A percentile compares a stretch with the other conserved stretches of the same genome.
Conservation (phyloP, 2,797 vertebrate genomes). For the Pogonophryne albipinna region DNA sequence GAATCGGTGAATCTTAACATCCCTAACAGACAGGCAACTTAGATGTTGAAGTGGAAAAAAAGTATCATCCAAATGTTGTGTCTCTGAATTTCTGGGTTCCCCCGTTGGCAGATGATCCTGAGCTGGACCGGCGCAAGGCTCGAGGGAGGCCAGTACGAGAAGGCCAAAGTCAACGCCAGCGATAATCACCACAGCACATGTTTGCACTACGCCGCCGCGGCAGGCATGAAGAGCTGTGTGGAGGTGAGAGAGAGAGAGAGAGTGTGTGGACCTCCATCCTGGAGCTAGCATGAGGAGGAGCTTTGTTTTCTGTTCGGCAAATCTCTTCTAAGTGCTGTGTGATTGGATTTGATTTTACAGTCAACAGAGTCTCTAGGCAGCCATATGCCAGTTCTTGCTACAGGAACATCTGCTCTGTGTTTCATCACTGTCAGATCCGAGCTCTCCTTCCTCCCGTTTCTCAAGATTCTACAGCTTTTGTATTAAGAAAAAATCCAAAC, state of each 20-base stretch:
- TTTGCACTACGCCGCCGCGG: slow-evolving; percentile 96
- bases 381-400: background rate
- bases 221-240: slow-evolving; percentile 98
- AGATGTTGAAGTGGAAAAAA: background rate
- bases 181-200: slow-evolving; percentile 98
- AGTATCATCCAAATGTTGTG: background rate
- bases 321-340: slow-evolving; percentile 5
- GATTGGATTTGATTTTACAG: slow-evolving; percentile 27
- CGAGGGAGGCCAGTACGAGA: slow-evolving; percentile 96
- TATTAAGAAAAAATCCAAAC: slow-evolving; percentile 12
- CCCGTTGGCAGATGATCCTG: slow-evolving; percentile 91
- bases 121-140: slow-evolving; percentile 98
- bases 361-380: slow-evolving; percentile 4
- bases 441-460: background rate
- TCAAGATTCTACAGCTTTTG: slow-evolving; percentile 15
- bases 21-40: background rate
- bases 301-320: background rate
- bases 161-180: slow-evolving; percentile 93
- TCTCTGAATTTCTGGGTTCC: slow-evolving; percentile 27
- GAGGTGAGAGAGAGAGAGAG: slow-evolving; percentile 88
- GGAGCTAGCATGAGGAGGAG: slow-evolving; percentile 4
- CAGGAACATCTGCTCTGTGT: slow-evolving; percentile 40
- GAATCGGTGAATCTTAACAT: too few relatives aligned
- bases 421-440: slow-evolving; percentile 34
- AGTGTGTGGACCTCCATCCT: slow-evolving; percentile 23